Evolutionary conservation across 2,797 vertebrate species (phyloP).

Genomic region (Antennarius maculatus): DNA sequence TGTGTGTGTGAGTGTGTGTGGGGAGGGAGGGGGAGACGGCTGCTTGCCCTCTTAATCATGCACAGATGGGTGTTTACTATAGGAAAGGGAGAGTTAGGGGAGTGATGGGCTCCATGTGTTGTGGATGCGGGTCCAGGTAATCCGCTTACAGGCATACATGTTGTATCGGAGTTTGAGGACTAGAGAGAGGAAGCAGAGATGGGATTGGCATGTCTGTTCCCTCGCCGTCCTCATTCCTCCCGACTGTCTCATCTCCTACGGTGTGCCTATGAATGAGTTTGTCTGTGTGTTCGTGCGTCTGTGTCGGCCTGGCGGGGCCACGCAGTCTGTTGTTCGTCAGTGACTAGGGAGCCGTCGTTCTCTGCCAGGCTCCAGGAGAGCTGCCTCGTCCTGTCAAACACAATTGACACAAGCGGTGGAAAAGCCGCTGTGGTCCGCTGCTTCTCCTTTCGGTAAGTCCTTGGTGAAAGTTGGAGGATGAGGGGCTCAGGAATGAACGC

Average conservation of each 20-base stretch:
- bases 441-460: conserved; percentile 8
- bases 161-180: conserved; percentile 23
- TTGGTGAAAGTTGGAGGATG: conserved; percentile 3
- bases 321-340: conserved; percentile 39
- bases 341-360: conserved; percentile 21
- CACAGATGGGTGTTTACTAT: conserved; percentile 79
- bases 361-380: conserved; percentile 67
- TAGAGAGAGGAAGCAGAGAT: conserved; percentile 27
- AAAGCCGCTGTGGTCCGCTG: conserved; percentile 34
- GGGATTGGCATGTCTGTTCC: conserved; percentile 14
- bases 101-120: conserved; percentile 76
- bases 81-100: conserved; percentile 73
- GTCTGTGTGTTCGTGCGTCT: conserved; percentile 18
- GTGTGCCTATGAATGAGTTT: conserved; percentile 4
- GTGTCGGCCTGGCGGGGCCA: conserved; percentile 27
- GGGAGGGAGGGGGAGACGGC: conserved; percentile 33
- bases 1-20: conserved; percentile 24
- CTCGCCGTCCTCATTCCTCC: conserved; percentile 13
- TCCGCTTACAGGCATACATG: conserved; percentile 36
- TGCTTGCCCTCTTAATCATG: conserved; percentile 66
- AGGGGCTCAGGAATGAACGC: conserved; percentile 1
- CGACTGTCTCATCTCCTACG: conserved; percentile 12
- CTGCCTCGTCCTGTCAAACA: conserved; percentile 18
- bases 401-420: conserved; percentile 36
- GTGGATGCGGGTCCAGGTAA: conserved; percentile 36